Percentiles rank a stretch among this genome's conserved stretches.
phyloP scores from a whole-genome alignment of 2,797 vertebrate genomes.

The Anguilla anguilla region DNA sequence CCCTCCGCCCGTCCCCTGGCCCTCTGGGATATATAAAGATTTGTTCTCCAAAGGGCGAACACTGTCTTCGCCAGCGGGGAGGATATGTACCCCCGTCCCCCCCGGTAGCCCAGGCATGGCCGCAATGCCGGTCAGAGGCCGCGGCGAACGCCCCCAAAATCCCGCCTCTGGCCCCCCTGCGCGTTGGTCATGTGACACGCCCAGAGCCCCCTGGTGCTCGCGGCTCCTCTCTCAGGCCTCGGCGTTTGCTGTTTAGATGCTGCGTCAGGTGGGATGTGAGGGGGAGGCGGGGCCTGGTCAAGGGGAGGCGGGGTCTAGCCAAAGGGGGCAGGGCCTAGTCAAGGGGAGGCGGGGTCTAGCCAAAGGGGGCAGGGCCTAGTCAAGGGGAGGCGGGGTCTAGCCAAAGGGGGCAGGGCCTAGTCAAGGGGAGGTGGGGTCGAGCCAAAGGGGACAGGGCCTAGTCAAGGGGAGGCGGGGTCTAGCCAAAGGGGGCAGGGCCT shows the following conservation, averaged over 20 bases:
- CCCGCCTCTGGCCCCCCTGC: not conserved
- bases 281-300: too few species aligned
- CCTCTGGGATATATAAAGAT: conserved; percentile 72
- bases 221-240: not conserved
- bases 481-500: too few species aligned
- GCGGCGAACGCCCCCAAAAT: not conserved
- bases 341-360: too few species aligned
- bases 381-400: too few species aligned
- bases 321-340: too few species aligned
- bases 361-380: too few species aligned
- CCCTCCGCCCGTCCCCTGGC: conserved; percentile 59
- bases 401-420: too few species aligned
- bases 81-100: conserved; percentile 55
- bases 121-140: not conserved
- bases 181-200: not conserved
- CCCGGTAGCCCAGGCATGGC: conserved; percentile 32
- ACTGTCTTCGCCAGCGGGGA: conserved; percentile 47
- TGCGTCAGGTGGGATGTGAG: not conserved
- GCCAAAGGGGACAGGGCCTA: too few species aligned
- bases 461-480: too few species aligned
- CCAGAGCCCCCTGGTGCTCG: not conserved
- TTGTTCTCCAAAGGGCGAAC: conserved; percentile 62
- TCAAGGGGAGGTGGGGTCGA: not conserved
- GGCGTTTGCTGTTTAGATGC: not conserved
- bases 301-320: too few species aligned